Evolutionary conservation across 2,888 invertebrate genomes (phyloP).

Genomic region (Eilema caniola): DNA sequence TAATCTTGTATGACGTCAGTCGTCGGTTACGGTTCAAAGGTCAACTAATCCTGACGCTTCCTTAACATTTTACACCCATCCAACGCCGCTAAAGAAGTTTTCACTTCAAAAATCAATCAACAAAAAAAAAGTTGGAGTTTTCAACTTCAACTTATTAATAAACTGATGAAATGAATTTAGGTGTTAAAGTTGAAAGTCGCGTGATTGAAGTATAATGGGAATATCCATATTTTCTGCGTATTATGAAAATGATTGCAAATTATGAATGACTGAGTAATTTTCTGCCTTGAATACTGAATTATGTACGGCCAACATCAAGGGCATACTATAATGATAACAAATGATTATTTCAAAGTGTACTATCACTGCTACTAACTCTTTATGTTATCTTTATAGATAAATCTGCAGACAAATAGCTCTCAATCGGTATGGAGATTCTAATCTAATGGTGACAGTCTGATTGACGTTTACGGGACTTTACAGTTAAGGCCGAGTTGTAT

Average conservation of each 20-base stretch:
- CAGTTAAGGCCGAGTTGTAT: too few relatives aligned
- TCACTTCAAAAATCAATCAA: too few relatives aligned
- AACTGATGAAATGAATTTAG: neutral
- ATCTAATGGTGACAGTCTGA: too few relatives aligned
- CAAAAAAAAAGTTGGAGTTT: too few relatives aligned
- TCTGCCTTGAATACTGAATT: constrained; percentile 21
- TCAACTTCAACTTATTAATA: too few relatives aligned
- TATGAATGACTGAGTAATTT: constrained; percentile 7
- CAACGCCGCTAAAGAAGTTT: too few relatives aligned
- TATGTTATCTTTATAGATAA: neutral
- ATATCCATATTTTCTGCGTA: neutral
- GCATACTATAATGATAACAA: neutral
- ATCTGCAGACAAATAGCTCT: neutral
- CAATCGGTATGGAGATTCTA: too few relatives aligned
- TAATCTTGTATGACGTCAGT: too few relatives aligned
- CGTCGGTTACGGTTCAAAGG: too few relatives aligned
- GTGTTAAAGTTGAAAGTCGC: neutral
- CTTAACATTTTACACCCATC: too few relatives aligned
- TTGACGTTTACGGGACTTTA: too few relatives aligned
- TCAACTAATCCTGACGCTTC: too few relatives aligned
- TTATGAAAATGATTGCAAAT: constrained; percentile 23
- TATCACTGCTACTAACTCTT: neutral
- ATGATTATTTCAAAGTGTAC: neutral
- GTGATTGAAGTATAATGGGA: constrained; percentile 17
- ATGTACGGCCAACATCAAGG: constrained; percentile 29